A percentile compares a stretch with the other conserved stretches of the same genome.
phyloP scores from a whole-genome alignment of 1,140 invertebrate species.

The Cepaea nemoralis region DNA sequence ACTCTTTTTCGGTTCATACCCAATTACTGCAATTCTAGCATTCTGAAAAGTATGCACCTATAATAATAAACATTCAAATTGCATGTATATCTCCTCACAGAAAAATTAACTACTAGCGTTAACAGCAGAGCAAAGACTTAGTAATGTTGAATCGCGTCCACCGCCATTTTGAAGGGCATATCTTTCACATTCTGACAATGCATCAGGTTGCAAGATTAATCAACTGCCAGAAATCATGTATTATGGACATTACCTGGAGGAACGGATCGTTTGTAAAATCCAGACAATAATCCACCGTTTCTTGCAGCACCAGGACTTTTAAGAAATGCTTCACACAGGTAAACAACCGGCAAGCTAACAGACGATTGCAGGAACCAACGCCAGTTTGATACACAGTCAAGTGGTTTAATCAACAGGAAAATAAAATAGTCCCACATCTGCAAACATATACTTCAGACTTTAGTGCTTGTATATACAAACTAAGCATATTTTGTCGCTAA shows the following conservation, averaged over 20 bases:
- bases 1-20: too few relatives aligned
- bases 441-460: background rate
- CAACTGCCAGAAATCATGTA: background rate
- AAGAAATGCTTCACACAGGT: background rate
- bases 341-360: background rate
- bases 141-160: background rate
- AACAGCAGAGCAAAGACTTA: too few relatives aligned
- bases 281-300: slow-evolving; percentile 8
- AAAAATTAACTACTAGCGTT: too few relatives aligned
- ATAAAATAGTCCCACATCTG: background rate
- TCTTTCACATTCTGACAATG: background rate
- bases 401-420: background rate
- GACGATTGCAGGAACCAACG: slow-evolving; percentile 2
- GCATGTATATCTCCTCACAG: too few relatives aligned
- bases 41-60: too few relatives aligned
- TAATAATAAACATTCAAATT: too few relatives aligned
- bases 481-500: background rate
- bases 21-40: too few relatives aligned
- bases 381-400: background rate
- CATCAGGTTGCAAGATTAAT: slow-evolving; percentile 1
- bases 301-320: background rate
- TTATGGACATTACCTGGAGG: background rate
- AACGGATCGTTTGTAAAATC: slow-evolving; percentile 2
- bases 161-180: slow-evolving; percentile 12
- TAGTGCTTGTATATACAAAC: background rate